Evolutionary conservation across 2,113 vertebrate genomes (phyloP).

Genomic region (Melanerpes formicivorus): DNA sequence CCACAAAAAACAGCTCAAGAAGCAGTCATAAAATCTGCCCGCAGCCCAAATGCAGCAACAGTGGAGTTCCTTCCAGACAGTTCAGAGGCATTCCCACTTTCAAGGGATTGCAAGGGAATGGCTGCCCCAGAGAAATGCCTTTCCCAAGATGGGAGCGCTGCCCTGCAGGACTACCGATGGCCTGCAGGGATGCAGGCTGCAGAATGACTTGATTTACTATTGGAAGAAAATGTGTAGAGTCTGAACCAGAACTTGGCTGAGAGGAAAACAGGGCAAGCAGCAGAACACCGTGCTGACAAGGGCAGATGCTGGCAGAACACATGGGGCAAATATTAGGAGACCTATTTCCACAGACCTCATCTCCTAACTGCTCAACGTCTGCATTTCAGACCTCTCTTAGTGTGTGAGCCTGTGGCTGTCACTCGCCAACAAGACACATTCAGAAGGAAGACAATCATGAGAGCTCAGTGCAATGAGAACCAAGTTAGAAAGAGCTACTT

Average conservation of each 20-base stretch:
- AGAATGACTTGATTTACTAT: not conserved
- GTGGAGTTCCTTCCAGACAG: not conserved
- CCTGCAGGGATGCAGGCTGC: not conserved
- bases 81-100: not conserved
- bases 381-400: not conserved
- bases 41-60: not conserved
- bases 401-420: not conserved
- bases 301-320: not conserved
- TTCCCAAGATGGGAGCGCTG: fast-evolving
- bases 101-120: fast-evolving
- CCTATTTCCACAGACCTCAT: not conserved
- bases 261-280: not conserved
- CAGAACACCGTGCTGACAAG: not conserved
- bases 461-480: not conserved
- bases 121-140: not conserved
- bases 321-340: not conserved
- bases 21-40: not conserved
- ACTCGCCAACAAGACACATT: not conserved
- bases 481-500: not conserved
- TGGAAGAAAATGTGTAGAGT: not conserved
- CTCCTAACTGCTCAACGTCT: not conserved
- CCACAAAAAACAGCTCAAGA: not conserved
- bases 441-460: not conserved
- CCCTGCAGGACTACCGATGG: not conserved
- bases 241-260: not conserved